Conservation (phyloP, 2,888 invertebrate species). For the Nephrocerus scutellatus region DNA sequence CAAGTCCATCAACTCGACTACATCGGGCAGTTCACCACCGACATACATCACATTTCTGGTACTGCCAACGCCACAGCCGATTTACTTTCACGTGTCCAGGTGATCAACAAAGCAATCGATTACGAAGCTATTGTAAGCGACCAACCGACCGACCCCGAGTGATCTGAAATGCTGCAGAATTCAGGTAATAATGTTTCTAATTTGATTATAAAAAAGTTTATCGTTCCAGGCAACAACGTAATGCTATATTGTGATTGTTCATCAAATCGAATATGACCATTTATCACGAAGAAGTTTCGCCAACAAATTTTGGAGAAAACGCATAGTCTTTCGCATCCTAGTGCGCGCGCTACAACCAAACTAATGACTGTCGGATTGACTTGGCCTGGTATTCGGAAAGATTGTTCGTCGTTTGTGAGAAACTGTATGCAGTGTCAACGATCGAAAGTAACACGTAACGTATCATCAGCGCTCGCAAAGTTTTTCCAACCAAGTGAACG, state of each 20-base stretch:
- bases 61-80: no score
- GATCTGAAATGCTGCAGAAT: background rate
- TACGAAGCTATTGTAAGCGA: no score
- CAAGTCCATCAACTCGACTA: no score
- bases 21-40: no score
- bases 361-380: slow-evolving; percentile 2
- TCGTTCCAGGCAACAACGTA: slow-evolving; percentile 1
- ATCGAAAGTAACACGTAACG: no score
- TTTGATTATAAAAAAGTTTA: background rate
- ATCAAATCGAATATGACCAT: slow-evolving; percentile 5
- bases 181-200: slow-evolving; percentile 2
- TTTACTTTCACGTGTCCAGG: no score
- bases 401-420: background rate
- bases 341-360: background rate
- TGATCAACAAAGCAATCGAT: no score
- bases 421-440: slow-evolving; percentile 3
- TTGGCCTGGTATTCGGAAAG: slow-evolving; percentile 6
- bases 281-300: slow-evolving; percentile 1
- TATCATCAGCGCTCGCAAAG: background rate
- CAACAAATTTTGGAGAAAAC: background rate
- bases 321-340: slow-evolving; percentile 9
- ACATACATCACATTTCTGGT: no score
- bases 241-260: slow-evolving; percentile 1
- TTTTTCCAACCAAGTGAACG: background rate
- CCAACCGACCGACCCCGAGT: no score